Base-by-base conservation (phyloP, 1,140 invertebrate genomes). In the Anastrepha obliqua region DNA sequence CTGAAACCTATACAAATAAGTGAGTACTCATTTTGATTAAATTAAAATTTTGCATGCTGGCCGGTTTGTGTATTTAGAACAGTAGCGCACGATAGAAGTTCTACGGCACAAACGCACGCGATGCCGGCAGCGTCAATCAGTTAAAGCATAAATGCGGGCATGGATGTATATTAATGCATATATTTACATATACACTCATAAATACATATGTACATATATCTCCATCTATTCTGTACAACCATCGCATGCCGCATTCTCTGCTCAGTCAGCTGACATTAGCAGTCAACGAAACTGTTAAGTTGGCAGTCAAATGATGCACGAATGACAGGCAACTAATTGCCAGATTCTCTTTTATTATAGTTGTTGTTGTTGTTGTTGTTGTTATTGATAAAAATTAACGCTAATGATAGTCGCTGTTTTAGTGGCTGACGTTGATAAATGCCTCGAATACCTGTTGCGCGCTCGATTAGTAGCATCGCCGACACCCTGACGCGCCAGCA, bases 401-500 rank as follows among this genome's bases (percentile, higher is more conserved):
- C 13, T 42, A 20, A 70, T 42, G 29, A 3, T 70, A 42, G 42
- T 55, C 17, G 17, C 17, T 15, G 20, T 8, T 78, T 51, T 20
- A 78, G 44, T 55, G n/a, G 17, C 47, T 55, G 74, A 81, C 47
- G 17, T 81, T 55, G 47, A 81, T 81, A 13, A 81, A 81, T 51
- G 47, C 5, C 15, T 74, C 70, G 47, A 74, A 0, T 81, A 47
- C 1, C 51, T 58, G n/a, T 15, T 13, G 44, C 42, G 20, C 47
- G 6, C 74, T 81, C 47, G 74, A 55, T 81, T 81, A 29, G 74
- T 47, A 55, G 29, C 47, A 81, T 81, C 11, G 20, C 29, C 47
- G 44, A 55, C 47, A 44, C 5, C 47, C 13, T 47, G 15, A 74
- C 13, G 29, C 11, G 65, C 20, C 29, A 47, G 70, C 44, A 15